Evolutionary conservation across 2,797 vertebrate species (phyloP).

Genomic region (Eulemur albifrons): DNA sequence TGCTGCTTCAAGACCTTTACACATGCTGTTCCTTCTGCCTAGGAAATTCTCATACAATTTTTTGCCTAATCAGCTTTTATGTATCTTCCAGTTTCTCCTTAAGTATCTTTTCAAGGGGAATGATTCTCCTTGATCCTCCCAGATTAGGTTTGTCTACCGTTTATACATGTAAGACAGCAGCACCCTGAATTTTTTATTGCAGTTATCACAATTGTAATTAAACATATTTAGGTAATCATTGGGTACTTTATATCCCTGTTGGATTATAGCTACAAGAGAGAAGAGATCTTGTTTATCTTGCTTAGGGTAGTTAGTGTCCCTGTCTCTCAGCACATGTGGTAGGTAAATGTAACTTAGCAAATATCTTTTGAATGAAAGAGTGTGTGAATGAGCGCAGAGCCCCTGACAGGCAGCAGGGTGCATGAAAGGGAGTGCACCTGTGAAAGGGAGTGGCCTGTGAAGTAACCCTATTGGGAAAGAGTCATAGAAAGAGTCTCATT

Average conservation of each 20-base stretch:
- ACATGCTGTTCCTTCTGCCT: neutral
- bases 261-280: neutral
- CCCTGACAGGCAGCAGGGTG: neutral
- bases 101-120: constrained; percentile 15
- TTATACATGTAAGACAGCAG: neutral
- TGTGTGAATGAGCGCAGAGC: neutral
- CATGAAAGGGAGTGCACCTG: neutral
- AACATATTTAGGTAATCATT: constrained; percentile 8
- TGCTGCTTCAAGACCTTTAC: neutral
- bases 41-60: neutral
- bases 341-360: constrained; percentile 15
- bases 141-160: neutral
- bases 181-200: constrained; percentile 37
- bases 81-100: constrained; percentile 1
- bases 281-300: constrained; percentile 15
- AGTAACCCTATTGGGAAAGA: neutral
- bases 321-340: neutral
- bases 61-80: neutral
- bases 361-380: neutral
- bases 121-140: neutral
- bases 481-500: neutral
- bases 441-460: neutral
- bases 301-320: constrained; percentile 8
- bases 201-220: constrained; percentile 36
- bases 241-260: constrained; percentile 1